A percentile compares a stretch with the other conserved stretches of the same genome.
Conservation (phyloP, 1,140 invertebrate genomes). For the Drosophila fuyamai region DNA sequence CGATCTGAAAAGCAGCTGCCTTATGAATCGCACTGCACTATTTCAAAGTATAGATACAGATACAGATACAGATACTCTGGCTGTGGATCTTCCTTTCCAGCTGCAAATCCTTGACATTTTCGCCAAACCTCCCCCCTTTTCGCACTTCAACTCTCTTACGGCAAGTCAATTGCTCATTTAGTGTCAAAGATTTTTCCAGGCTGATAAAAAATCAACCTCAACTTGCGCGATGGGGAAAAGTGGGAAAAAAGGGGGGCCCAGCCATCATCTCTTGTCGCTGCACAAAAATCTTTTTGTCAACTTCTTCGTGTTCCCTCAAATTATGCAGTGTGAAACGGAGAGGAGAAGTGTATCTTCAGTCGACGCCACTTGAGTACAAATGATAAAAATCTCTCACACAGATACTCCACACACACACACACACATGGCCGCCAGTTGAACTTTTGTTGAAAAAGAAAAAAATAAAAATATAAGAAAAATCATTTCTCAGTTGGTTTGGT, state of each 20-base stretch:
- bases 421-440: conserved; percentile 44
- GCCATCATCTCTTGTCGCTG: conserved; percentile 77
- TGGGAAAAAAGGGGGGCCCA: neutral
- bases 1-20: conserved; percentile 22
- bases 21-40: conserved; percentile 30
- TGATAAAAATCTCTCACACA: conserved; percentile 77
- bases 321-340: conserved; percentile 78
- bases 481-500: conserved; percentile 34
- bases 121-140: conserved; percentile 6
- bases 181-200: conserved; percentile 80
- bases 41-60: conserved; percentile 45
- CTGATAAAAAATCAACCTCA: conserved; percentile 58
- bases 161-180: conserved; percentile 82
- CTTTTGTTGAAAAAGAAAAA: conserved; percentile 34
- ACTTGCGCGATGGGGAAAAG: conserved; percentile 16
- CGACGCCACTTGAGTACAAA: conserved; percentile 79
- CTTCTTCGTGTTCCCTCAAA: conserved; percentile 57
- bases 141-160: conserved; percentile 26
- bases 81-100: conserved; percentile 16
- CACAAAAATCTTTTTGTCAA: conserved; percentile 79
- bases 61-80: conserved; percentile 39
- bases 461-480: conserved; percentile 14
- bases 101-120: conserved; percentile 63
- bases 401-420: conserved; percentile 34
- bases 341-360: conserved; percentile 35